Evolutionary conservation across 2,113 vertebrate genomes (phyloP).

Genomic region (Candoia aspera): DNA sequence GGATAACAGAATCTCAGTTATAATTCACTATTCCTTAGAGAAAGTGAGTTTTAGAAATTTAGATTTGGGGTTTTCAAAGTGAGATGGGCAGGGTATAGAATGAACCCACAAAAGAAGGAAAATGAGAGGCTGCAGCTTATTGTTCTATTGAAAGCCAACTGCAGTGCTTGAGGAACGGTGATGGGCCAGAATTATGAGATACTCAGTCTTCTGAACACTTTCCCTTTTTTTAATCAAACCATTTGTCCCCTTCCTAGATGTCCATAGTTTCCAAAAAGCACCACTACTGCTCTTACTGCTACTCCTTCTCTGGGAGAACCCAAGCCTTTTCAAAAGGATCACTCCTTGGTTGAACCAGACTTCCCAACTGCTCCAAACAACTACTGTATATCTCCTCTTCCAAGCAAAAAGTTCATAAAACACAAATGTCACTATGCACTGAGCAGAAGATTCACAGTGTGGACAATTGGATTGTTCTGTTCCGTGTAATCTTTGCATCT

Average conservation of each 20-base stretch:
- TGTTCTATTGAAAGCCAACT: neutral
- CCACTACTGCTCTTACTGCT: neutral
- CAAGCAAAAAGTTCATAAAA: neutral
- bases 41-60: constrained; percentile 38
- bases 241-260: neutral
- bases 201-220: constrained; percentile 3
- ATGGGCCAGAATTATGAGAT: neutral
- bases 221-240: neutral
- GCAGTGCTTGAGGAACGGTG: constrained; percentile 1
- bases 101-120: neutral
- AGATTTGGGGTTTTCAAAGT: constrained; percentile 35
- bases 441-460: neutral
- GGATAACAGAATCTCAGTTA: constrained; percentile 4
- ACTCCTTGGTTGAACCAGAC: too few relatives aligned
- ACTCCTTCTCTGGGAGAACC: neutral
- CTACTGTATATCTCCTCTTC: neutral
- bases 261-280: neutral
- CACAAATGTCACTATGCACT: neutral
- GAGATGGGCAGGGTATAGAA: constrained; percentile 9
- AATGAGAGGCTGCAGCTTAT: constrained; percentile 14
- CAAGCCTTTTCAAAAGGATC: neutral
- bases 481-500: neutral
- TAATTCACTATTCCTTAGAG: constrained; percentile 22
- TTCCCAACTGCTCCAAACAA: neutral
- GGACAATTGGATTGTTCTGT: neutral